Evolutionary conservation across 2,113 vertebrate genomes (phyloP), one percentile per base, ranked within the genome.

Genomic region (Takifugu flavidus): DNA sequence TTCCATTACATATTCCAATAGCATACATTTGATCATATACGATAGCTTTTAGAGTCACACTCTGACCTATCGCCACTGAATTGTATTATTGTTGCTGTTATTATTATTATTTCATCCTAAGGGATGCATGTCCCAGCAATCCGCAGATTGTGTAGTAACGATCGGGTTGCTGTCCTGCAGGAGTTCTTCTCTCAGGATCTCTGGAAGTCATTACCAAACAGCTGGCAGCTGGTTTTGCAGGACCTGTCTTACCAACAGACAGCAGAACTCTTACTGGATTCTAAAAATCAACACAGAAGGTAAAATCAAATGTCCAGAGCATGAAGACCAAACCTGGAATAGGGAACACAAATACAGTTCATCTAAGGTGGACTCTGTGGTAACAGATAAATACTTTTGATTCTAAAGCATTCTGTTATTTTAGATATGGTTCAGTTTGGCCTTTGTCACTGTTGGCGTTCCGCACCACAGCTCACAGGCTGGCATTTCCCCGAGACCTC

Each of bases 121-220:
- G 20, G 20, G 20, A 20, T 20, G 20, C 20, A 20, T 20, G 20
- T 20, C 20, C 20, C 20, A 20, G 20, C 20, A 13, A 43, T 8
- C 6, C 13, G 6, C 42, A 43, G 6, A 8, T 43, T 4, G 13
- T 47, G 5, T n/a, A 6, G 4, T n/a, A 15, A 14, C n/a, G 45
- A 15, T 5, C 45, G 15, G 49, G 10, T 52, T 53, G 1, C 53
- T 15, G 3, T 4, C 56, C 43, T n/a, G 2, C 66, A 96, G 95
- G 96, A 98, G 62, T 98, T 98, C 77, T 98, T 98, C 73, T 91
- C 91, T 1, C 92, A 96, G 68, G 87, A 86, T 28, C 84, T 95
- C 0, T 98, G 96, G 95, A 77, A 78, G 0, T 89, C 75, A 0
- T 87, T 98, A 7, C 95, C 95, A 6, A 28, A 10, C 1, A 73